phyloP scores from a whole-genome alignment of 2,888 invertebrate species.

The Apodemia mormo region DNA sequence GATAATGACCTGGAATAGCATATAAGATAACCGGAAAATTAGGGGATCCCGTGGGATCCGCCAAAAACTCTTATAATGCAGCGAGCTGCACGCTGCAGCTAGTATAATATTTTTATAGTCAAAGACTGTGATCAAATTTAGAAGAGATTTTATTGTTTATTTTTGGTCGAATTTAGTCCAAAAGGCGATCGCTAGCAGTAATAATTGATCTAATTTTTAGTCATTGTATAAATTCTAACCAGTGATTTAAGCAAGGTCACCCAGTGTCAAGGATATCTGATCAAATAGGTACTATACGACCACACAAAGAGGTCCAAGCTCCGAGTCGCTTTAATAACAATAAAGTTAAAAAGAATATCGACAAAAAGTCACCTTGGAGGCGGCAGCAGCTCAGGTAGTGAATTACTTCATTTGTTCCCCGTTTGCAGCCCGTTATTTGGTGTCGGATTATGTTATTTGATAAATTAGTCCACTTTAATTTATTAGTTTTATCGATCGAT shows the following conservation, averaged over 20 bases:
- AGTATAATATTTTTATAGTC: too few relatives aligned
- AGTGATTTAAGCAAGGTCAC: slow-evolving; percentile 5
- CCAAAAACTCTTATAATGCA: too few relatives aligned
- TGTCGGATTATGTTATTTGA: slow-evolving; percentile 49
- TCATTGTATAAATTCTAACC: background rate
- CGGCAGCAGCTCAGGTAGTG: slow-evolving; percentile 74
- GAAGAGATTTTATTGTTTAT: too few relatives aligned
- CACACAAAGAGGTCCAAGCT: slow-evolving; percentile 69
- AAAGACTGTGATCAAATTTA: too few relatives aligned
- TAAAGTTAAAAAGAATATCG: slow-evolving; percentile 59
- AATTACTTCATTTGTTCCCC: slow-evolving; percentile 71
- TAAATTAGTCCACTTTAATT: slow-evolving; percentile 48
- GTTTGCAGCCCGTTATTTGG: slow-evolving; percentile 46
- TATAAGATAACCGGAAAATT: too few relatives aligned
- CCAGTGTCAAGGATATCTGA: slow-evolving; percentile 14
- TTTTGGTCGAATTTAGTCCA: too few relatives aligned
- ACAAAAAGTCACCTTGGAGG: slow-evolving; percentile 76
- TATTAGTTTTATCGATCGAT: slow-evolving; percentile 30
- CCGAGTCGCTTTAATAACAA: slow-evolving; percentile 63
- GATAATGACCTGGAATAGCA: too few relatives aligned
- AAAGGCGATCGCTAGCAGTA: too few relatives aligned
- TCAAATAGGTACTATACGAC: slow-evolving; percentile 37
- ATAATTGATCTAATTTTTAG: background rate
- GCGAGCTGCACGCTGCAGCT: too few relatives aligned
- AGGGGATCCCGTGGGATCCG: too few relatives aligned